Percentiles rank a stretch among this genome's conserved stretches.
These are phyloP conservation scores for Diabrotica balteata DNA, from an alignment of 2,888 invertebrate species.

Conservation along the genomic window DNA sequence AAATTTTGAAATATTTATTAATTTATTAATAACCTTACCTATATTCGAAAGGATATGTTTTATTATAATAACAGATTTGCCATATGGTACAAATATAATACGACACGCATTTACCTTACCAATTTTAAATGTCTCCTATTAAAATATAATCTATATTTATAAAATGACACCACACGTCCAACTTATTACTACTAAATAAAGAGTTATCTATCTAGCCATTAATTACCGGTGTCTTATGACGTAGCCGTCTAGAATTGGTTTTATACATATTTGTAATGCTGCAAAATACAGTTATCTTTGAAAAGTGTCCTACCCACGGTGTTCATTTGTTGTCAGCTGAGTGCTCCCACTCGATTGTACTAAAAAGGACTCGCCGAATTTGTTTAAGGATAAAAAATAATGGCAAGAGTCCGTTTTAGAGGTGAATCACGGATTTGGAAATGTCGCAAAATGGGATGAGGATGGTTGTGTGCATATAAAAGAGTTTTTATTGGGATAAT, in stretches of 20 bases:
- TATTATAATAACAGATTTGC: no score
- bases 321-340: conserved; percentile 32
- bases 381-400: conserved; percentile 18
- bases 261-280: conserved; percentile 37
- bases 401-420: conserved; percentile 3
- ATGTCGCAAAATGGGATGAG: not conserved
- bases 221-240: conserved; percentile 26
- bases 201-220: conserved; percentile 12
- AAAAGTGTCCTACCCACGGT: conserved; percentile 35
- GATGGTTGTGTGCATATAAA: not conserved
- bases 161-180: conserved; percentile 11
- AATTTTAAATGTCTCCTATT: not conserved
- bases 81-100: no score
- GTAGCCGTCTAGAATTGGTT: conserved; percentile 36
- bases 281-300: conserved; percentile 37
- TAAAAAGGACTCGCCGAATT: conserved; percentile 34
- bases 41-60: no score
- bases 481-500: not conserved
- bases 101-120: no score
- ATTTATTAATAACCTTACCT: no score
- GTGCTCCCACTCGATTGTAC: conserved; percentile 20
- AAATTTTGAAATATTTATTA: no score
- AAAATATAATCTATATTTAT: conserved; percentile 19
- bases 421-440: conserved; percentile 1
- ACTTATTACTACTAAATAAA: conserved; percentile 22